phyloP scores from a whole-genome alignment of 2,113 vertebrate genomes.

The Promerops cafer region DNA sequence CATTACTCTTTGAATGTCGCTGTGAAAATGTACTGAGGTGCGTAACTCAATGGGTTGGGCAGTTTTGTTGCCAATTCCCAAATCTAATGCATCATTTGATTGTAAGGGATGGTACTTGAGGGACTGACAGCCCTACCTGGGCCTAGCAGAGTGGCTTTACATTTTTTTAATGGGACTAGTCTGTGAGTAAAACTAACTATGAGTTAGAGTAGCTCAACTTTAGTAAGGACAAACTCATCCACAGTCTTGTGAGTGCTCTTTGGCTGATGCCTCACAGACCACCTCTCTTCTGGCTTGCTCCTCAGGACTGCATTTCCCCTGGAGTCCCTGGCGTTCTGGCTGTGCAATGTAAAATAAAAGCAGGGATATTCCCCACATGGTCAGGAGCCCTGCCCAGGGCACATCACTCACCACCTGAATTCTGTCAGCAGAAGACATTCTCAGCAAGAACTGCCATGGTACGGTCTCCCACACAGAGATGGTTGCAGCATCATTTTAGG shows the following conservation, averaged over 20 bases:
- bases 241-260: neutral
- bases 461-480: neutral
- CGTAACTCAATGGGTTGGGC: neutral
- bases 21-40: neutral
- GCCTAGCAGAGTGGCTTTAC: neutral
- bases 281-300: neutral
- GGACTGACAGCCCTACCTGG: neutral
- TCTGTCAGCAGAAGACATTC: neutral
- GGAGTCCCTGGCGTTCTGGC: neutral
- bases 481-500: neutral
- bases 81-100: neutral
- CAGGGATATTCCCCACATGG: neutral
- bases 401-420: neutral
- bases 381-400: neutral
- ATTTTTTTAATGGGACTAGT: neutral
- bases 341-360: neutral
- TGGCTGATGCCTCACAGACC: neutral
- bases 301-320: neutral
- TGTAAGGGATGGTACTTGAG: neutral
- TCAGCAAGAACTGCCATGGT: neutral
- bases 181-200: neutral
- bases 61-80: neutral
- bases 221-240: neutral
- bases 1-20: neutral
- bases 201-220: neutral